Evolutionary conservation across 2,113 vertebrate species (phyloP), one percentile per base, ranked within the genome.

Genomic region (Plecturocebus donacophilus): DNA sequence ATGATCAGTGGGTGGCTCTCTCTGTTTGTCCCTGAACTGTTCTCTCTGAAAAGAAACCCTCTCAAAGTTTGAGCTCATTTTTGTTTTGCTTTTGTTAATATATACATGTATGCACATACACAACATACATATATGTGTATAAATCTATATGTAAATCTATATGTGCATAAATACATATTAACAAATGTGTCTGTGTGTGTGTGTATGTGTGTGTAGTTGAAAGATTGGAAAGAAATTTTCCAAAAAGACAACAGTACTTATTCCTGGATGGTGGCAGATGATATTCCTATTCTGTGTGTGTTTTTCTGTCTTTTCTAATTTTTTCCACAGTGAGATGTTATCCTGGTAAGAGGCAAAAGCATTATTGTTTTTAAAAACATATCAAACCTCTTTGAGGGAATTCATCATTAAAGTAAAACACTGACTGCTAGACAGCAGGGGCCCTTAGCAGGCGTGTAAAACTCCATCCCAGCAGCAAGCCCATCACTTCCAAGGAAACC

Each of bases 241-340:
- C 54, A 89, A 93, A 87, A 91, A n/a, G 83, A 58, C 89, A 89
- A 45, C 71, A 61, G 35, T 42, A 93, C 66, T 12, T 85, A 79
- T 91, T 90, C 87, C 56, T 92, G 58, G 77, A 73, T 23, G 11
- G 23, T 47, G 25, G 80, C 76, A 93, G 86, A 88, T 80, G 61
- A 79, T 82, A 71, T 83, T 95, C 91, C 66, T 85, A 91, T 95
- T 91, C 90, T 88, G 40, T 84, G 80, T 90, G 32, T 40, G 42
- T 35, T 94, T 90, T 92, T 87, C 58, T 77, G 47, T 83, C 82
- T 75, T 95, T 45, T 94, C 68, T 64, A 58, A 68, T 91, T 92
- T 95, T 95, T 86, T 85, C 79, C 79, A 52, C 30, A n/a, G 56
- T 68, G 38, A 90, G 90, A 91, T 80, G 79, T 77, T 95, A n/a